Evolutionary conservation across 1,140 invertebrate species (phyloP), one percentile per base, ranked within the genome.

Genomic region (Drosophila pachea): DNA sequence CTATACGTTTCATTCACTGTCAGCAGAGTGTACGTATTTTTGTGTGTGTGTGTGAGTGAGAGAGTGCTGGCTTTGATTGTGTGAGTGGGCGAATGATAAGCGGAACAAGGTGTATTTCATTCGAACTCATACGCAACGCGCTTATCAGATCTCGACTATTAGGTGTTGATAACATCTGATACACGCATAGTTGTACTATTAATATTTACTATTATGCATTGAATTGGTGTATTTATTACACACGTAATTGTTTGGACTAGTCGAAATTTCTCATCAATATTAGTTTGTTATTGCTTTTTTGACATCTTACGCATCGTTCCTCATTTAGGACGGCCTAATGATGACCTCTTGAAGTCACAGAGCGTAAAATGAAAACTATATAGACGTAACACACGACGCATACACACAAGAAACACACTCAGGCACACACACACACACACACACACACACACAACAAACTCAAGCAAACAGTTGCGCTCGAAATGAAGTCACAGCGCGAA

Each of bases 341-440:
- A 68, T 63, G 78, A 79, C 68, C 79, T 84, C 76, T 83, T 68
- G 65, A 59, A 58, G 76, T 63, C 64, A 58, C 77, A 70, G 69
- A 84, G 81, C 81, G 79, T 79, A 79, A 78, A 83, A 75, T 78
- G 61, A 73, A 83, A 86, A 83, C 65, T 75, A 70, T 75, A 76
- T 63, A 69, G 62, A 61, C 62, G 58, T 53, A 61, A 52, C 58
- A 63, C 12, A 45, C 58, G 45, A 69, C 42, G 48, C 31, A 47
- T 48, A 52, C 9, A 42, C 58, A 68, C 58, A 77, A 73, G 64
- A 69, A 42, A 79, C 48, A 71, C n/a, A n/a, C n/a, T n/a, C n/a
- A n/a, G n/a, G n/a, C 12, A 31, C 56, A 48, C 35, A 22, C 31
- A 47, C 48, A 29, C 12, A 77, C 35, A 71, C 40, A 8, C 22